A percentile compares a stretch with the other conserved stretches of the same genome.
phyloP scores from a whole-genome alignment of 1,140 invertebrate species.

The Andrena cerasifolii region DNA sequence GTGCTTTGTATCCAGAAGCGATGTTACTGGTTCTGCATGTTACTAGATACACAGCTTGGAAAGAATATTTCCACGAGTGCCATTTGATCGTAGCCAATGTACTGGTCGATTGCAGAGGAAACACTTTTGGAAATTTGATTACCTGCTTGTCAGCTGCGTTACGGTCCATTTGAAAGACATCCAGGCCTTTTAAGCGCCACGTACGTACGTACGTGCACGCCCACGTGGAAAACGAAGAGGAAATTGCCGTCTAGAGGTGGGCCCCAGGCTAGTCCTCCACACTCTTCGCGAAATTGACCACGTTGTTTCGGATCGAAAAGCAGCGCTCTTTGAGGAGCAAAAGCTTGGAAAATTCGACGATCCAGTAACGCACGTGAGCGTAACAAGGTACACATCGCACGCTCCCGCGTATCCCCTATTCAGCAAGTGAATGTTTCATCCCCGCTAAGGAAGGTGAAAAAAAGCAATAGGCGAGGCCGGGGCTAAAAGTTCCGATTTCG shows the following conservation, averaged over 20 bases:
- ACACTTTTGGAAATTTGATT: constrained; percentile 6
- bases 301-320: constrained; percentile 5
- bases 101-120: not conserved
- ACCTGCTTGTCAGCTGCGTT: not conserved
- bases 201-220: not conserved
- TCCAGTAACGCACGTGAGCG: not conserved
- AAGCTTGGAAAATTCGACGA: constrained; percentile 18
- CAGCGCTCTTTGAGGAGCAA: not conserved
- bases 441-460: not conserved
- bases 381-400: constrained; percentile 21
- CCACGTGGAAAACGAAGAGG: not conserved
- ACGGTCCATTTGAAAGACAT: not conserved
- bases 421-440: constrained; percentile 24
- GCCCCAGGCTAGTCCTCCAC: not conserved
- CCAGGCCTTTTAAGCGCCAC: not conserved
- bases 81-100: no score
- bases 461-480: no score
- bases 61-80: no score
- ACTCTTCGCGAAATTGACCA: constrained; percentile 18
- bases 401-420: not conserved
- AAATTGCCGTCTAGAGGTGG: constrained; percentile 19
- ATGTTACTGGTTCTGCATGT: no score
- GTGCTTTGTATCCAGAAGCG: constrained; percentile 1
- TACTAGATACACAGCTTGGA: no score
- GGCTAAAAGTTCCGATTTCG: no score